Conservation (phyloP, 2,113 vertebrate genomes). For the Peromyscus leucopus region DNA sequence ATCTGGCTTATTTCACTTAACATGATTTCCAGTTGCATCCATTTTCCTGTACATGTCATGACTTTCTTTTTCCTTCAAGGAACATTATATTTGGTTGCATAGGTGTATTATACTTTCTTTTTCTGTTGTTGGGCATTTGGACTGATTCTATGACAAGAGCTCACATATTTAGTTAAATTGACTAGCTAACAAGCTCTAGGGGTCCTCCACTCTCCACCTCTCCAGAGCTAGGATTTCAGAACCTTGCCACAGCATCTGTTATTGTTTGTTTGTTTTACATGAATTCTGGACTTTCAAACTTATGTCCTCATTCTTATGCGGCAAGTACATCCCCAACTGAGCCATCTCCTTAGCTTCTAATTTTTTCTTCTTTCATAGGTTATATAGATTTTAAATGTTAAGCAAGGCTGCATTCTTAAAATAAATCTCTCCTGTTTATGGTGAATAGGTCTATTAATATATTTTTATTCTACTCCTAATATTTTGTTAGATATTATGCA, state of each 20-base stretch:
- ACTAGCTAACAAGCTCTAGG: neutral
- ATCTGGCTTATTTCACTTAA: neutral
- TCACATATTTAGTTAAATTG: neutral
- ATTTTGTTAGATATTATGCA: conserved; percentile 4
- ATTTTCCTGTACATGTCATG: neutral
- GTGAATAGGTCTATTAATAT: neutral
- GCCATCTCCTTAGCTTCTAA: neutral
- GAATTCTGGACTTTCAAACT: neutral
- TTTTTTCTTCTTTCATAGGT: neutral
- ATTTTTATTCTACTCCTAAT: neutral
- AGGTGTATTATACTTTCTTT: neutral
- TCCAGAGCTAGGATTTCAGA: neutral
- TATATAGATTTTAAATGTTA: neutral
- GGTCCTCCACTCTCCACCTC: neutral
- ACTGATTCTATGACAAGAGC: neutral
- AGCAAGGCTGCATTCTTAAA: neutral
- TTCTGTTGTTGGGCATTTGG: neutral
- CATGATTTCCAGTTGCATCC: too few species aligned
- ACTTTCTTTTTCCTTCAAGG: too few species aligned
- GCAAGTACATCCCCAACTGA: neutral
- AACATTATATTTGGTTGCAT: neutral
- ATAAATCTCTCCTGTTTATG: neutral
- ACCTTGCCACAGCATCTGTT: neutral
- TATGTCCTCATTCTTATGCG: neutral
- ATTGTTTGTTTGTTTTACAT: neutral